Evolutionary conservation across 2,113 vertebrate species (phyloP), one percentile per base, ranked within the genome.

Genomic region (Coturnix japonica): DNA sequence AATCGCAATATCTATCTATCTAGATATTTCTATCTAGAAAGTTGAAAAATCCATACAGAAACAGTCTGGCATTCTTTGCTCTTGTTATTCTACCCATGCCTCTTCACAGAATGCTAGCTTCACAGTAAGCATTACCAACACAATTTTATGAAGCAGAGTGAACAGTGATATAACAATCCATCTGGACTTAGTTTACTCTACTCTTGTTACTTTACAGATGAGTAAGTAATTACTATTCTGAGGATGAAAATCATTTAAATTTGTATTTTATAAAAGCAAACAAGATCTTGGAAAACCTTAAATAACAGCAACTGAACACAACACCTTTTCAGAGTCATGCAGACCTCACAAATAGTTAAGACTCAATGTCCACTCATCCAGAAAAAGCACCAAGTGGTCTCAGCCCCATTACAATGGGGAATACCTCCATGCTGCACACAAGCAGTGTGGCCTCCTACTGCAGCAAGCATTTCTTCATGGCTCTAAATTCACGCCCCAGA

Each of bases 391-490:
- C 23, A 37, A 61, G 35, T 13, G 14, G 35, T 12, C 11, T 69
- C 44, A 49, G 46, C 8, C 9, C 3, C n/a, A 21, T 5, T 16
- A 21, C 8, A 31, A 3, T 0, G 46, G 12, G 31, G 8, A 28
- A 19, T 33, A 1, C 1, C 13, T 85, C 20, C 22, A 31, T 61
- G 8, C 31, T 63, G 11, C 0, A 26, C 15, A 0, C 6, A 25
- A 20, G 25, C 37, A 39, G 31, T 6, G 51, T 23, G 19, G 51
- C 17, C 31, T 70, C 54, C 25, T 51, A 54, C 5, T 83, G 43
- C 6, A 28, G 30, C 12, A 61, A 30, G 16, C 13, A 44, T 35
- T 22, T 70, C 25, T 85, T 41, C 17, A 7, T 3, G 6, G 9
- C 31, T 81, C n/a, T 31, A 4, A 59, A 76, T 41, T 43, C 12